phyloP scores from a whole-genome alignment of 2,113 vertebrate species.

The Myotis lucifugus region DNA sequence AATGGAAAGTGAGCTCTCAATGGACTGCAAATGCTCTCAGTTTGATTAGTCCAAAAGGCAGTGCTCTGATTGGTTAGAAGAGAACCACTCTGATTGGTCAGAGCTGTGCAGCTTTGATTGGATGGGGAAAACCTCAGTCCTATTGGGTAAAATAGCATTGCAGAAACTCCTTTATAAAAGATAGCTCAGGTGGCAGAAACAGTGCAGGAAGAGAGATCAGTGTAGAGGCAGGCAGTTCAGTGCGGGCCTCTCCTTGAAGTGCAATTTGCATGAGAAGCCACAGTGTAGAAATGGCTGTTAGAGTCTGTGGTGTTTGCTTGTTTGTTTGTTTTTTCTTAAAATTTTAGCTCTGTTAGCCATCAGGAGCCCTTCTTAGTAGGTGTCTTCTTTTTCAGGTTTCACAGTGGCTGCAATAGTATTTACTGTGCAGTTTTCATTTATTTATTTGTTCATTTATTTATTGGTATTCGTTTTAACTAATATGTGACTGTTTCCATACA shows the following conservation, averaged over 20 bases:
- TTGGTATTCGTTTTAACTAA: not conserved
- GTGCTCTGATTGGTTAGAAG: not conserved
- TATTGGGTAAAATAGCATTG: not conserved
- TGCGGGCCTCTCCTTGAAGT: not conserved
- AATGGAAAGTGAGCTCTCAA: not conserved
- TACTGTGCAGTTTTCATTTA: not conserved
- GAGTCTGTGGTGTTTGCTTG: not conserved
- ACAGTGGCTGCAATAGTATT: not conserved
- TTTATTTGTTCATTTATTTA: slow-evolving; percentile 1
- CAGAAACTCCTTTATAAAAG: not conserved
- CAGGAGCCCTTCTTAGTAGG: not conserved
- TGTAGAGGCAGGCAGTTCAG: not conserved
- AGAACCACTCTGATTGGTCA: not conserved
- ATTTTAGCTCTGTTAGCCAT: not conserved
- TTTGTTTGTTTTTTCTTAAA: not conserved
- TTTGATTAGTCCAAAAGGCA: not conserved
- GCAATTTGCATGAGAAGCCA: not conserved
- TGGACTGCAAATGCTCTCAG: not conserved
- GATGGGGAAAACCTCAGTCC: not conserved
- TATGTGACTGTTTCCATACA: not conserved
- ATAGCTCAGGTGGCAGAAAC: not conserved
- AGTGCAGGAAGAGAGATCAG: not conserved
- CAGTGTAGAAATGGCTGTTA: not conserved
- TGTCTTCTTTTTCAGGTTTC: not conserved
- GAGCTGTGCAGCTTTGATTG: not conserved